Conservation (phyloP, 2,113 vertebrate species). For the Meriones unguiculatus region DNA sequence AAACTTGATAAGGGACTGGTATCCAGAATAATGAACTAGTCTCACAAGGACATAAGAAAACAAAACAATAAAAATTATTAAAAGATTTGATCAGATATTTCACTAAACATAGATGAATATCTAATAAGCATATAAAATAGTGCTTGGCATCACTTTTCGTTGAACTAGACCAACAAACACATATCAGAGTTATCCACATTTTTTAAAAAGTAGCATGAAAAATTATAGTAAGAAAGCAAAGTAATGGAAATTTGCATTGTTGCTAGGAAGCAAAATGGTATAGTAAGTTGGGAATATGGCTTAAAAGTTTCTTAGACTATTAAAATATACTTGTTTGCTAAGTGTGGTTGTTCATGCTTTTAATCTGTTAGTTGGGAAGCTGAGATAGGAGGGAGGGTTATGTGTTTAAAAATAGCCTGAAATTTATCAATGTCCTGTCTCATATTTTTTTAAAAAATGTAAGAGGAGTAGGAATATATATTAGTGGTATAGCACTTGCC, state of each 20-base stretch:
- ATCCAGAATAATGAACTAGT: conserved; percentile 14
- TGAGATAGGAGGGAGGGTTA: no score
- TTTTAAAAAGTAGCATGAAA: not conserved
- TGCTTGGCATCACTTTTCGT: conserved; percentile 41
- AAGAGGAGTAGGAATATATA: not conserved
- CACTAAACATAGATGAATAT: not conserved
- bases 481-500: not conserved
- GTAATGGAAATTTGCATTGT: not conserved
- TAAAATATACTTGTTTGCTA: conserved; percentile 6
- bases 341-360: not conserved
- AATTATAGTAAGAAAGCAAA: conserved; percentile 41
- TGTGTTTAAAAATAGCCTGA: not conserved
- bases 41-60: conserved; percentile 31
- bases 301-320: conserved; percentile 51
- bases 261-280: not conserved
- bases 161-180: not conserved
- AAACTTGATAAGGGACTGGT: not conserved
- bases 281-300: not conserved
- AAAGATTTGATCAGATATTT: conserved; percentile 23
- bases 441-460: not conserved
- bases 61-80: conserved; percentile 15
- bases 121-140: conserved; percentile 24
- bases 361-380: not conserved
- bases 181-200: not conserved
- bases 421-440: not conserved